Evolutionary conservation across 2,888 invertebrate species (phyloP).

Genomic region (Amiota minor): DNA sequence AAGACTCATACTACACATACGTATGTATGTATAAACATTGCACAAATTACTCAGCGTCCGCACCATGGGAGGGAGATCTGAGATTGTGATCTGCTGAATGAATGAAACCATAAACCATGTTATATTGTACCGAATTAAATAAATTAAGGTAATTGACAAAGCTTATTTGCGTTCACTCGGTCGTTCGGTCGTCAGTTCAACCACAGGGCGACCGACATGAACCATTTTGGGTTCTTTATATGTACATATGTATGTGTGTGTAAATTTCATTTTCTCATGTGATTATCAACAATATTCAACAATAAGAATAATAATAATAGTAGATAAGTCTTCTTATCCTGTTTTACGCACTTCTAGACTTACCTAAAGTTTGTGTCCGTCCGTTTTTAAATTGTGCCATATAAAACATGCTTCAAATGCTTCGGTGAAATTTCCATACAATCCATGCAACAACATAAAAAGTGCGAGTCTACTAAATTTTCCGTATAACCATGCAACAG

Average conservation of each 20-base stretch:
- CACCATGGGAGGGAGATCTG: neutral
- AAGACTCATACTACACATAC: neutral
- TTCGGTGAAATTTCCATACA: conserved; percentile 29
- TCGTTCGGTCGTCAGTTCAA: neutral
- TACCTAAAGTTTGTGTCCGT: conserved; percentile 62
- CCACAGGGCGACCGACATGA: neutral
- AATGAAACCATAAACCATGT: conserved; percentile 6
- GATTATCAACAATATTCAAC: too few species aligned
- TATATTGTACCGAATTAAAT: conserved; percentile 23
- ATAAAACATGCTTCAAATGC: conserved; percentile 61
- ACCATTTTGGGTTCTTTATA: too few species aligned
- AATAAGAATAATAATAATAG: too few species aligned
- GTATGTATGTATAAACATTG: neutral
- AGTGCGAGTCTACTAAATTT: too few species aligned
- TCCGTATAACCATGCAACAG: too few species aligned
- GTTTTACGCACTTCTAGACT: conserved; percentile 32
- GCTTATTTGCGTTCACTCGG: neutral
- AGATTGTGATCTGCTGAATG: conserved; percentile 1
- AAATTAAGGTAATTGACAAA: conserved; percentile 23
- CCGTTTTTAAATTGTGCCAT: conserved; percentile 61
- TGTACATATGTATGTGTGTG: too few species aligned
- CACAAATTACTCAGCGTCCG: conserved; percentile 7
- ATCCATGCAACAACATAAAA: conserved; percentile 38
- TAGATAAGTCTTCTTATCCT: too few species aligned
- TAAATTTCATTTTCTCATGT: too few species aligned